phyloP scores from a whole-genome alignment of 2,797 vertebrate species.

The Apodemus agrarius region DNA sequence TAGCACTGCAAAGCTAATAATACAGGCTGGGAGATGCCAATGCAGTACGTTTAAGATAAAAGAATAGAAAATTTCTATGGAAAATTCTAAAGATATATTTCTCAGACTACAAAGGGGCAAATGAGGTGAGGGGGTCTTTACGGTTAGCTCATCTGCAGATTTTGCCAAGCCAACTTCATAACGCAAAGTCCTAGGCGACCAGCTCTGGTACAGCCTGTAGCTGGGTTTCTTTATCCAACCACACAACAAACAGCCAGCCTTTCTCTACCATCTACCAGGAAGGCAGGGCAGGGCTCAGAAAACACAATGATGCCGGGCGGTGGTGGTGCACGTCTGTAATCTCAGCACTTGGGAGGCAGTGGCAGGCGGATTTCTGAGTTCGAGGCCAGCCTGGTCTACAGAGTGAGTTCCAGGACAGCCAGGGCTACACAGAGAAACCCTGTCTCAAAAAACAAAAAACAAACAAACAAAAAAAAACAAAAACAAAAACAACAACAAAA shows the following conservation, averaged over 20 bases:
- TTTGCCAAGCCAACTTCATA: background rate
- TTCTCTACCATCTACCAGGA: background rate
- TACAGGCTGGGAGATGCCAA: background rate
- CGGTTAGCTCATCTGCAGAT: background rate
- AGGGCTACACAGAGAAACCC: no score
- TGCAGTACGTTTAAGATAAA: background rate
- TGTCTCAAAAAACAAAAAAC: no score
- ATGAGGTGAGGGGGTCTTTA: background rate
- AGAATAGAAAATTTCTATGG: background rate
- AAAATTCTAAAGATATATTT: background rate
- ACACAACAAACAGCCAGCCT: constrained; percentile 20
- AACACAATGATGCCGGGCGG: background rate
- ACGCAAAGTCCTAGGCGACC: background rate
- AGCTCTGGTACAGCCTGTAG: background rate
- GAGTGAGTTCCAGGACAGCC: no score
- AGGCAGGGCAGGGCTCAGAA: background rate
- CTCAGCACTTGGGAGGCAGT: no score
- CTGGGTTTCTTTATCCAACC: background rate
- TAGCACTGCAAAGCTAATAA: background rate
- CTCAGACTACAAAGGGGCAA: background rate
- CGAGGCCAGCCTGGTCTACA: no score
- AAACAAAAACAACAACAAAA: no score
- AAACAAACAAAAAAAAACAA: no score
- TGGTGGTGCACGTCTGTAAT: no score
- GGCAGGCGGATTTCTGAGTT: no score